Evolutionary conservation across 1,140 invertebrate genomes (phyloP), one percentile per base, ranked within the genome.

Genomic region (Rhopalosiphum padi): DNA sequence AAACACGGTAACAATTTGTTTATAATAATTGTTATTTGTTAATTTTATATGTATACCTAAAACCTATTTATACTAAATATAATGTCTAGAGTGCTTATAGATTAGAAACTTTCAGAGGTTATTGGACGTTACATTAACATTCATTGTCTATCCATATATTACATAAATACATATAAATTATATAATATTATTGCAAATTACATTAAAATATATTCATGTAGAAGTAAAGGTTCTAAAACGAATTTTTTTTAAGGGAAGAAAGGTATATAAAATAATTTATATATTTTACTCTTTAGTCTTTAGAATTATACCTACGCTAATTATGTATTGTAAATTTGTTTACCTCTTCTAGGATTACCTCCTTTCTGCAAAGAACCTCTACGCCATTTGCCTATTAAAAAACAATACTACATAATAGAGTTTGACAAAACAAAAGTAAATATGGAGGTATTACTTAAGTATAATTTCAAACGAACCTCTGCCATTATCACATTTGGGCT

Each of bases 401-500:
- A 86, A 89, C 18, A 25, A 51, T 46, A 86, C 25, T 86, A 86
- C 43, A 86, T 46, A 46, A 37, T 86, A 43, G 41, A 86, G 25
- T 86, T 46, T 86, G 25, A 30, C 15, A 46, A 86, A 46, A 85
- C 37, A n/a, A 35, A 4, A 5, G 35, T 43, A 85, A 85, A 9
- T 15, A 77, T 83, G 1, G 9, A 9, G 1, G 82, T 83, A 41
- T 41, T 43, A 25, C 23, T 41, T 2, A 41, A 85, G 4, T 43
- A 85, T 43, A 85, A 37, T 86, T 35, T 46, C n/a, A 43, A 41
- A 94, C 93, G 95, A 95, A 94, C 95, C 95, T 83, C 94, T 95
- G 51, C 95, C 95, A 23, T 95, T 95, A 95, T 93, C 82, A n/a
- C 98, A 98, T 92, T 96, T 96, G 7, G 97, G 98, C 94, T 96